A percentile compares a stretch with the other conserved stretches of the same genome.
These are phyloP conservation scores for Vulpes ferrilata DNA, from an alignment of 2,113 vertebrate species.

Conservation along the genomic window DNA sequence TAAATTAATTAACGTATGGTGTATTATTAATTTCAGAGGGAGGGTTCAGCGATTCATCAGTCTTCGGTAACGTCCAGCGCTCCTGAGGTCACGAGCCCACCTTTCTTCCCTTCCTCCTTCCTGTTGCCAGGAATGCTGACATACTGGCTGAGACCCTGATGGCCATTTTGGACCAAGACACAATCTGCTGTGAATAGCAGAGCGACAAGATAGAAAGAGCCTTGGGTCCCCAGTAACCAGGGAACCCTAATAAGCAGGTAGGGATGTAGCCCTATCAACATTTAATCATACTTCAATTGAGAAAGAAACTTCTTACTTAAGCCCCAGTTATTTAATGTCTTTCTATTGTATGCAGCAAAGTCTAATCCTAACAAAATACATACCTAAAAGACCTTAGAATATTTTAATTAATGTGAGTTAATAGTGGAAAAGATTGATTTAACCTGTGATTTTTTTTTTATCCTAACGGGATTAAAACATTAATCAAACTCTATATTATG, in stretches of 20 bases:
- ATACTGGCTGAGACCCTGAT: not conserved
- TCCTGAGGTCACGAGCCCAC: too few relatives aligned
- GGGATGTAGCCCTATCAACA: not conserved
- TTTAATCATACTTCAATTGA: not conserved
- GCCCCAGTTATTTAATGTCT: not conserved
- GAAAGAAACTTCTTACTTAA: not conserved
- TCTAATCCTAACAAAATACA: not conserved
- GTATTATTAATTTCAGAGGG: too few relatives aligned
- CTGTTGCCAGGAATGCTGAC: not conserved
- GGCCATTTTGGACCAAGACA: not conserved
- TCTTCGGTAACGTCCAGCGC: too few relatives aligned
- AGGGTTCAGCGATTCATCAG: too few relatives aligned
- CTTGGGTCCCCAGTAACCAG: not conserved
- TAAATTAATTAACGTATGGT: too few relatives aligned
- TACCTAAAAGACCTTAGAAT: not conserved
- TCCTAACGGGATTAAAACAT: conserved; percentile 48
- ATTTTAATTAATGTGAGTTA: conserved; percentile 53
- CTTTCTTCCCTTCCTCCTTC: not conserved
- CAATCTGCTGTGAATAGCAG: not conserved
- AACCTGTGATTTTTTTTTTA: conserved; percentile 6
- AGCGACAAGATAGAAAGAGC: not conserved
- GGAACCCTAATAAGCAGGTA: not conserved
- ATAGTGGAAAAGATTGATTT: not conserved
- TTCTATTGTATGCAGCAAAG: not conserved
- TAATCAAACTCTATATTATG: conserved; percentile 53